Conservation (phyloP, 2,888 invertebrate species). For the Bimastos eiseni region DNA sequence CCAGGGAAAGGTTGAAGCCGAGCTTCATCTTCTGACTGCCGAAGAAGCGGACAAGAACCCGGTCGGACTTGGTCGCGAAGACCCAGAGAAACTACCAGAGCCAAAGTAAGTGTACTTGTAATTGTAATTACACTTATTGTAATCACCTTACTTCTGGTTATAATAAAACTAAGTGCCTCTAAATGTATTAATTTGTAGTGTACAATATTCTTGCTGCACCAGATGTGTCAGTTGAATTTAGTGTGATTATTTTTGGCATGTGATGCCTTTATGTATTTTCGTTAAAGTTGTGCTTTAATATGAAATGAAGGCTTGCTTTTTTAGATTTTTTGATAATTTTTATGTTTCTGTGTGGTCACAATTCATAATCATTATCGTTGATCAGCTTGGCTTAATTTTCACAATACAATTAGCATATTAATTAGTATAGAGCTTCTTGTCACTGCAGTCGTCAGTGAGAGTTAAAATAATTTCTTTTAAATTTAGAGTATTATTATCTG, state of each 20-base stretch:
- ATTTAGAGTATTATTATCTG: background rate
- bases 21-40: constrained; percentile 46
- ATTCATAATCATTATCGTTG: background rate
- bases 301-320: background rate
- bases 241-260: background rate
- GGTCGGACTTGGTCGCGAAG: constrained; percentile 46
- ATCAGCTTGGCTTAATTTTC: background rate
- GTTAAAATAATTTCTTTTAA: background rate
- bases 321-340: background rate
- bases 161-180: too few relatives aligned
- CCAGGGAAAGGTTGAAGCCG: constrained; percentile 49
- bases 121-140: too few relatives aligned
- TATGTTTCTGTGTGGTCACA: background rate
- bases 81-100: constrained; percentile 46
- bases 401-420: background rate
- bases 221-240: background rate
- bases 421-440: background rate
- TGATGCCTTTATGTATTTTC: background rate
- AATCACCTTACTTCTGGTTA: too few relatives aligned
- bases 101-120: constrained; percentile 46
- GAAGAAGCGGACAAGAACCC: constrained; percentile 48
- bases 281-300: background rate
- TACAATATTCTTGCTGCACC: background rate
- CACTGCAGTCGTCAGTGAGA: background rate
- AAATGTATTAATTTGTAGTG: background rate